Conservation (phyloP, 2,113 vertebrate species). For the Oophaga pumilio region DNA sequence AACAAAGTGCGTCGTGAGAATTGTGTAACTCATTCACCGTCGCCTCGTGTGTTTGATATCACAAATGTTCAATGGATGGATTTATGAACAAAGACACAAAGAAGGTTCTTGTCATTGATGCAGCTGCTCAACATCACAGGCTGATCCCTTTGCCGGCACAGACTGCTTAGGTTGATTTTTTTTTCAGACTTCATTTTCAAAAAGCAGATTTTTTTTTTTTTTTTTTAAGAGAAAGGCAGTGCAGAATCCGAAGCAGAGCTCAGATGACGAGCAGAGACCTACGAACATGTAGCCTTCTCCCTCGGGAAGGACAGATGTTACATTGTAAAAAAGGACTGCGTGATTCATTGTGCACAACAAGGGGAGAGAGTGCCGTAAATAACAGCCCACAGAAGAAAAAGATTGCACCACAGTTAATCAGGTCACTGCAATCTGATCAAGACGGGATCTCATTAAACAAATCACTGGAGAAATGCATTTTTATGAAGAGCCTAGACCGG, state of each 20-base stretch:
- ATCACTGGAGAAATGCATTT: slow-evolving; percentile 40
- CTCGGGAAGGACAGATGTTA: slow-evolving; percentile 30
- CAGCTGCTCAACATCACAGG: not conserved
- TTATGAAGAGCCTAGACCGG: slow-evolving; percentile 15
- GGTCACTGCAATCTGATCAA: slow-evolving; percentile 51
- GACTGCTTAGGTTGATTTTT: slow-evolving; percentile 32
- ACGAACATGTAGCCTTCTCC: slow-evolving; percentile 52
- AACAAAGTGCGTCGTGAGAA: not conserved
- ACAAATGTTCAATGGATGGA: not conserved
- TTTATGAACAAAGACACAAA: slow-evolving; percentile 31
- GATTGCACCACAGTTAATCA: slow-evolving; percentile 53
- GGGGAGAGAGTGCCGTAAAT: slow-evolving; percentile 39
- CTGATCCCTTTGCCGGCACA: slow-evolving; percentile 45
- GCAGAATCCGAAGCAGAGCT: slow-evolving; percentile 44
- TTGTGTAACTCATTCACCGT: not conserved
- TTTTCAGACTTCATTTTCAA: slow-evolving; percentile 47
- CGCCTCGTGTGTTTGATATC: not conserved
- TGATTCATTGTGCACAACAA: slow-evolving; percentile 41
- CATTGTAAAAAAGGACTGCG: slow-evolving; percentile 34
- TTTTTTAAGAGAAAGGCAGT: slow-evolving; percentile 38
- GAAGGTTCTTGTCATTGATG: not conserved
- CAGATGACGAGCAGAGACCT: slow-evolving; percentile 46
- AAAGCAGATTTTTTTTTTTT: slow-evolving; percentile 39
- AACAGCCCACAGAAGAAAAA: slow-evolving; percentile 32
- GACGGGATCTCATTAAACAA: slow-evolving; percentile 50